A percentile compares a stretch with the other conserved stretches of the same genome.
These are phyloP conservation scores for Tenthredo scrophulariae DNA, from an alignment of 2,888 invertebrate species.

Conservation along the genomic window DNA sequence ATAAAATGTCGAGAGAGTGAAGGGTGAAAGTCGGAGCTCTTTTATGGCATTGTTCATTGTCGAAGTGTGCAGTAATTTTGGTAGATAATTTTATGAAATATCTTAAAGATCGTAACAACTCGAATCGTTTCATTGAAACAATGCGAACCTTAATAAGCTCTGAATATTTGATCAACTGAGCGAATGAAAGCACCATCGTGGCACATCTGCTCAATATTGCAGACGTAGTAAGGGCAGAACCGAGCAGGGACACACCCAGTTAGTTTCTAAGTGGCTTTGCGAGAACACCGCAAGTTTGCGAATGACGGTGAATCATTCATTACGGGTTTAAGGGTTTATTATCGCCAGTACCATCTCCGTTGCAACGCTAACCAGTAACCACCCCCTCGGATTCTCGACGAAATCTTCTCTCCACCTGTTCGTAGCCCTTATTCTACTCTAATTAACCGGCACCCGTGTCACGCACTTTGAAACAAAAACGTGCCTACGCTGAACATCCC, in stretches of 20 bases:
- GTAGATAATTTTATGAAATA: background rate
- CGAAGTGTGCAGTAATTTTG: background rate
- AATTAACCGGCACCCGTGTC: constrained; percentile 43
- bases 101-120: background rate
- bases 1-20: no score
- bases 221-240: background rate
- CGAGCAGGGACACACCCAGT: constrained; percentile 32
- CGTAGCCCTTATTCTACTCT: constrained; percentile 12
- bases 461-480: constrained; percentile 49
- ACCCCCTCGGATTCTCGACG: background rate
- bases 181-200: constrained; percentile 31
- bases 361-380: background rate
- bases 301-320: constrained; percentile 51
- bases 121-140: constrained; percentile 6
- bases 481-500: constrained; percentile 1
- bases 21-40: no score
- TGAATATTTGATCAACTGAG: constrained; percentile 42
- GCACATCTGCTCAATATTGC: constrained; percentile 38
- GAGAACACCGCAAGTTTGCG: constrained; percentile 45
- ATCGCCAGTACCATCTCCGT: constrained; percentile 17
- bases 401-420: constrained; percentile 22
- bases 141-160: constrained; percentile 42
- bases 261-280: constrained; percentile 48
- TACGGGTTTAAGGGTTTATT: constrained; percentile 46
- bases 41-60: no score